Evolutionary conservation across 2,797 vertebrate genomes (phyloP), one percentile per base, ranked within the genome.

Genomic region (Florisuga fusca): DNA sequence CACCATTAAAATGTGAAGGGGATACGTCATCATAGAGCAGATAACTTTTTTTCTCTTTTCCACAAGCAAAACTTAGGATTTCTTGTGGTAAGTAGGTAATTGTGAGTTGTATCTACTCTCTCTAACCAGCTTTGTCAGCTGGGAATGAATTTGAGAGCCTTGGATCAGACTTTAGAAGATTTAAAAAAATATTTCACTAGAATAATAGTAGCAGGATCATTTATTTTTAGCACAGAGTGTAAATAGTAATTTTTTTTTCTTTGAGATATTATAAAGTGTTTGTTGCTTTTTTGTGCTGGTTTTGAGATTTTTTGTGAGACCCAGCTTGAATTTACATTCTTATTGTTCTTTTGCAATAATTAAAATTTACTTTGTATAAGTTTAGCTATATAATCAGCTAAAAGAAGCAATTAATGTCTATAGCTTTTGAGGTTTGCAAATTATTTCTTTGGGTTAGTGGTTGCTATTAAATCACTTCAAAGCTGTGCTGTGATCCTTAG

Each of bases 151-250:
- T 34, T 19, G 13, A 62, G 62, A 63, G 21, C 18, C 62, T 76
- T 78, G 59, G 45, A 53, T 86, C 1, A 11, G 19, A 68, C 31
- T 81, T 87, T 5, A 61, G 18, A 63, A 62, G 12, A 66, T 87
- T 71, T 34, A 2, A 34, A 63, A 89, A 89, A 68, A 27, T 6
- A 74, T 27, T 78, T 68, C 62, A 31, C 48, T 72, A 29, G 38
- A 90, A 81, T 76, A 93, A 83, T 66, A 62, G 43, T 66, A 58
- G 43, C 38, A 69, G 55, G 21, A 69, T 84, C 6, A 57, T 79
- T 87, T 94, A 76, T 87, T 93, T 95, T 91, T 95, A 94, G 83
- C 57, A 81, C 29, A 43, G 36, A 64, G 13, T 59, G 27, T 79
- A 95, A 51, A 38, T 62, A 75, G 10, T 76, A 38, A 33, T 89